Evolutionary conservation across 2,888 invertebrate species (phyloP).

Genomic region (Therioaphis trifolii): DNA sequence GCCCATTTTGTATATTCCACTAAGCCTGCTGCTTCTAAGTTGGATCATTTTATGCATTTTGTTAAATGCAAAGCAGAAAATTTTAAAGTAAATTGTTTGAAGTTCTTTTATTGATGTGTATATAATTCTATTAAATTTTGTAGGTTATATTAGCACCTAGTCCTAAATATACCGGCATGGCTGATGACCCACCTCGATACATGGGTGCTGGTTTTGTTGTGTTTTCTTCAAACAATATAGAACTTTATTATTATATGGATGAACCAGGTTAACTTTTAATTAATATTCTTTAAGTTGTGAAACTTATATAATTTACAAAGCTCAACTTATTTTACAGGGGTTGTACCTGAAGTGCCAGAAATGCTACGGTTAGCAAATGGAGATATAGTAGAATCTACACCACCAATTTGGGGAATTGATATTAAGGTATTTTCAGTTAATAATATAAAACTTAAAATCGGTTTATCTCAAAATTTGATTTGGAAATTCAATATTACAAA

Average conservation of each 20-base stretch:
- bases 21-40: conserved; percentile 90
- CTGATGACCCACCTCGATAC: conserved; percentile 93
- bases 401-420: conserved; percentile 95
- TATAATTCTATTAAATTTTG: conserved; percentile 56
- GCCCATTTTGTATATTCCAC: conserved; percentile 95
- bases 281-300: background rate
- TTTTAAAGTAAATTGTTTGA: conserved; percentile 74
- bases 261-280: conserved; percentile 79
- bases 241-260: conserved; percentile 97
- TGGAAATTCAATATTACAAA: too few relatives aligned
- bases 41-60: conserved; percentile 96
- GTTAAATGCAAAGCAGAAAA: conserved; percentile 95
- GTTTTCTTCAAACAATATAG: conserved; percentile 93
- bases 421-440: conserved; percentile 74
- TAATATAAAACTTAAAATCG: background rate
- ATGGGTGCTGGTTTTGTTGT: conserved; percentile 99
- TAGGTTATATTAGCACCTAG: conserved; percentile 93
- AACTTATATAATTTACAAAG: background rate
- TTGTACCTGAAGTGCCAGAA: conserved; percentile 92
- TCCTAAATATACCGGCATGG: conserved; percentile 91
- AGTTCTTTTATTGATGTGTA: conserved; percentile 28
- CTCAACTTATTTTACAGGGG: conserved; percentile 68
- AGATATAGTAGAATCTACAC: conserved; percentile 90
- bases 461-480: background rate
- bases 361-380: conserved; percentile 90